Evolutionary conservation across 2,797 vertebrate species (phyloP), one percentile per base, ranked within the genome.

Genomic region (Microhierax caerulescens): DNA sequence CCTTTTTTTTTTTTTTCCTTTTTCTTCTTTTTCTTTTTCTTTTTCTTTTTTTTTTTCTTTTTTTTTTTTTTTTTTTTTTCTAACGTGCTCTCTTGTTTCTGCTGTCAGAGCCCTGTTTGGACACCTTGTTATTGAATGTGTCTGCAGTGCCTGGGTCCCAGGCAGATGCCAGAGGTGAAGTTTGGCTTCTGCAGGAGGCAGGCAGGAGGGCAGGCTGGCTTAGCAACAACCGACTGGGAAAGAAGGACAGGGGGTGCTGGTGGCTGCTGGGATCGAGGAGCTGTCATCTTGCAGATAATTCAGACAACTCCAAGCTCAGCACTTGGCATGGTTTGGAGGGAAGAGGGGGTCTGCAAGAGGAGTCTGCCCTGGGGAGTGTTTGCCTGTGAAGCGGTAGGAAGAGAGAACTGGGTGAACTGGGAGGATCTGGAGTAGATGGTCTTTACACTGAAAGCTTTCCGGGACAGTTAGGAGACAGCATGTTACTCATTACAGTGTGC

Each of bases 61-160:
- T 20, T 27, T 43, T 28, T 4, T 3, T 2, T 0, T 0, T 5
- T 3, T 10, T 2, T 0, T 0, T 5, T 3, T 10, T 14, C 15
- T 5, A 48, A 22, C 34, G 4, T 34, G 9, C 5, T 81, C 10
- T 78, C 45, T 67, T 73, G 23, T 85, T 95, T 91, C 69, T 92
- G 23, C 59, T 93, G 59, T 69, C 63, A 57, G 79, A 93, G 13
- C 20, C 25, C 34, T 67, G 17, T 74, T 81, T 56, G 41, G 53
- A 50, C 32, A 69, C 77, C 41, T 39, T 41, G n/a, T 24, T 85
- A 17, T 0, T 68, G 60, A 57, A 68, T 36, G 21, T 13, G 12
- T 69, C 75, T 56, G 64, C 16, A 36, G 18, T 90, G 61, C 28
- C 77, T 88, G 60, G 56, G 69, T 64, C 79, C 16, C 48, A 53